Evolutionary conservation across 2,888 invertebrate genomes (phyloP), one percentile per base, ranked within the genome.

Genomic region (Fabriciana adippe): DNA sequence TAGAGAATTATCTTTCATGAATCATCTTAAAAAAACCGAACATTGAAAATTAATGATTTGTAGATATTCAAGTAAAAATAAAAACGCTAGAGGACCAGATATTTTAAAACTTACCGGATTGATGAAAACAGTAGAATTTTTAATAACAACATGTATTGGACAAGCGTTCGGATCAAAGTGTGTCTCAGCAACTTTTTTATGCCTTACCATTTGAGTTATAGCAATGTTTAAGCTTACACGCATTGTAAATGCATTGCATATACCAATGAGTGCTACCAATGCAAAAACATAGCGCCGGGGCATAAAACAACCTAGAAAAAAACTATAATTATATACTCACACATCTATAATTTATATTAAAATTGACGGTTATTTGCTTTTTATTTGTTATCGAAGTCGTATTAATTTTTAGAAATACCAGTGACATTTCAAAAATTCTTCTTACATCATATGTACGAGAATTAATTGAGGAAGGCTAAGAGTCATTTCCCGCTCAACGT

Each of bases 201-300:
- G 85, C 75, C 86, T 86, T 6, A 95, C 94, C 94, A 96, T 94
- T 78, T 95, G 94, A 0, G 95, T 95, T 70, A 96, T 95, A 3
- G 95, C 94, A 64, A 95, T 93, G 71, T 95, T 95, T 60, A 96
- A 93, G 71, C 95, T 95, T 3, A 95, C 94, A 8, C 96, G 93
- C 95, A 96, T 95, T 48, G 95, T 95, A 79, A 96, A 96, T 15
- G 96, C 95, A 81, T 95, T 95, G 81, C 95, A 93, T 14, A 96
- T 93, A 11, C 95, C 95, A 72, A 95, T 79, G 76, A 96, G 94
- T 14, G 95, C 95, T 95, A 96, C 95, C 71, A 95, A 92, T 76
- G 95, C 94, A 77, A 96, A 87, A 76, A 96, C 93, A 82, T 95
- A 95, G 76, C 96, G 93, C 88, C 95, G 95, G 61, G 95, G 95